Evolutionary conservation across 2,113 vertebrate species (phyloP).

Genomic region (Stegostoma tigrinum): DNA sequence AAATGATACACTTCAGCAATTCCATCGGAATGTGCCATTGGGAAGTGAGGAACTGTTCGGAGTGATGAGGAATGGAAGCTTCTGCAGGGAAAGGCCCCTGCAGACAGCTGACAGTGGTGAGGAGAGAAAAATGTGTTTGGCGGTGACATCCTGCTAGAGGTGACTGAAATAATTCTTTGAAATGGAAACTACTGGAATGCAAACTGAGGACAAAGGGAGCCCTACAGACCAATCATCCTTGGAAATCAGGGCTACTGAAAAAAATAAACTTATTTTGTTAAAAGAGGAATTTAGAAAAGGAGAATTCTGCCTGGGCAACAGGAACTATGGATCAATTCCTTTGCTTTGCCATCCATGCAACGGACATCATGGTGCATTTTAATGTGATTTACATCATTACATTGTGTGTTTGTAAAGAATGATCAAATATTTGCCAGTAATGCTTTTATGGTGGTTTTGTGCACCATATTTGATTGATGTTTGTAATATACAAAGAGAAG

Average conservation of each 20-base stretch:
- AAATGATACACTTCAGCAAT: too few species aligned
- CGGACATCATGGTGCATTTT: neutral
- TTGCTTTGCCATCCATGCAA: neutral
- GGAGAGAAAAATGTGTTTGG: too few species aligned
- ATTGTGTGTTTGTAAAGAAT: neutral
- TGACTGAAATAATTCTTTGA: too few species aligned
- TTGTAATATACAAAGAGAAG: neutral
- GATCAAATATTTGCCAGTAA: neutral
- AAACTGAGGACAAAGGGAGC: too few species aligned
- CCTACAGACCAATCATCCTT: neutral
- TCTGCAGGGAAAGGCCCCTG: too few species aligned
- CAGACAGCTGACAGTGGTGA: too few species aligned
- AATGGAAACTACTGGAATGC: too few species aligned
- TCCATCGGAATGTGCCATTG: too few species aligned
- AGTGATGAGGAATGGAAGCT: too few species aligned
- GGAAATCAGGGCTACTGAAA: neutral
- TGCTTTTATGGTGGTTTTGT: neutral
- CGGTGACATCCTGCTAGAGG: too few species aligned
- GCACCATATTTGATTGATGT: neutral
- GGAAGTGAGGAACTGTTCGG: too few species aligned
- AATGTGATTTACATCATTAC: neutral
- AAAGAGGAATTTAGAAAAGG: neutral
- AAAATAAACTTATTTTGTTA: neutral
- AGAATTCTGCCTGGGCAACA: neutral
- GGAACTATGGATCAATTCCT: neutral